phyloP scores from a whole-genome alignment of 2,113 vertebrate species.

The Piaya cayana region DNA sequence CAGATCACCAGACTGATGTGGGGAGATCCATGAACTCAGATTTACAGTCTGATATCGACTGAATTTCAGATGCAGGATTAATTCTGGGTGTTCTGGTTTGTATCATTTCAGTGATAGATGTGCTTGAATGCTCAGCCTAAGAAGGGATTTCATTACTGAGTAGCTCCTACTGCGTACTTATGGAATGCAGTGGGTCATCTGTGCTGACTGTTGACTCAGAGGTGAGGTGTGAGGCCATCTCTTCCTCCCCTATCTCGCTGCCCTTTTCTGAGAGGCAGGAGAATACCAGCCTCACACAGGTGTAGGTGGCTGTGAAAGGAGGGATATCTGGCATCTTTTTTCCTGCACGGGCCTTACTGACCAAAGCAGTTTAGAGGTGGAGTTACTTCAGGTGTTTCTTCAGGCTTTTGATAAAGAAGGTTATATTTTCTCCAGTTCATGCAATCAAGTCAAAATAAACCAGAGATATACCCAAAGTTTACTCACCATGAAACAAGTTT shows the following conservation, averaged over 20 bases:
- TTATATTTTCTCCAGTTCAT: background rate
- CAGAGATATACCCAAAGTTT: background rate
- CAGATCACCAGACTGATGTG: background rate
- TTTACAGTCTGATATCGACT: background rate
- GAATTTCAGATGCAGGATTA: background rate
- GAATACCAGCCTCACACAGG: background rate
- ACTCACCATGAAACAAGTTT: background rate
- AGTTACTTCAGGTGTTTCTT: background rate
- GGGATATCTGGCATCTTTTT: background rate
- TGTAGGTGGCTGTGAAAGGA: background rate
- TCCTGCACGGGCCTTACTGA: background rate
- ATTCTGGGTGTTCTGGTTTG: background rate
- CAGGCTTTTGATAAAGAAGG: background rate
- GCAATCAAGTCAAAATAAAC: background rate
- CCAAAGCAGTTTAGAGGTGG: background rate
- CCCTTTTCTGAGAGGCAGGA: background rate
- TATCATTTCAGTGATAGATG: background rate
- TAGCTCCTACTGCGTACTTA: background rate
- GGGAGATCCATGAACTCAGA: background rate
- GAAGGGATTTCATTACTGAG: fast-evolving
- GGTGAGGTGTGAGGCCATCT: background rate
- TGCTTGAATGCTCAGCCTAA: background rate
- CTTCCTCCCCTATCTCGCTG: background rate
- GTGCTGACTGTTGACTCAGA: background rate
- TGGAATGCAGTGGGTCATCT: background rate